phyloP scores from a whole-genome alignment of 2,888 invertebrate species.

The Torymus aiolomorphi region DNA sequence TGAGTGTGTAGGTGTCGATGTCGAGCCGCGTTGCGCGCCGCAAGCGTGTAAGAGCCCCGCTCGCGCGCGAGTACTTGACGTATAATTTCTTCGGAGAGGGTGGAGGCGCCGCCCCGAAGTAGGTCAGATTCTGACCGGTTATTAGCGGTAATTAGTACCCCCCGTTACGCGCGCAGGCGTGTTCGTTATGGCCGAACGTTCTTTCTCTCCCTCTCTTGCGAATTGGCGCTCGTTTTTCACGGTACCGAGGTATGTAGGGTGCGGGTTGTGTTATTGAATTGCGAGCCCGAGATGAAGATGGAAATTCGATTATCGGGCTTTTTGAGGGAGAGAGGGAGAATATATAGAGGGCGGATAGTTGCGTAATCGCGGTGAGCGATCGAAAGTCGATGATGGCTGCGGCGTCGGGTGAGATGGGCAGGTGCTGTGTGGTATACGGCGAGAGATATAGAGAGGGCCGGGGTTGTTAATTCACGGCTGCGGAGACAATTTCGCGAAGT shows the following conservation, averaged over 20 bases:
- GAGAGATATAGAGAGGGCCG: no score
- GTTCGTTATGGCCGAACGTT: not conserved
- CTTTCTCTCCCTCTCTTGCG: not conserved
- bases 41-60: not conserved
- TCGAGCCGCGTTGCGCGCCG: not conserved
- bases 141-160: slow-evolving; percentile 33
- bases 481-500: no score
- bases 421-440: no score
- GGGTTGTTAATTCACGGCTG: no score
- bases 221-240: not conserved
- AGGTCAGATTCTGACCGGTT: slow-evolving; percentile 38
- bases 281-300: not conserved
- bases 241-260: no score
- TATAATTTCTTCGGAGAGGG: slow-evolving; percentile 47
- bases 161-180: no score
- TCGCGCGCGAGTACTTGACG: slow-evolving; percentile 21
- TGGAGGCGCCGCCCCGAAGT: not conserved
- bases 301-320: slow-evolving; percentile 17
- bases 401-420: not conserved
- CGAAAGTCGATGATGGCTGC: not conserved
- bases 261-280: slow-evolving; percentile 15
- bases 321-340: not conserved
- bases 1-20: not conserved
- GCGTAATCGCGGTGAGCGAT: not conserved
- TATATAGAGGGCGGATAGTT: not conserved